These are phyloP conservation scores for Paragorgia papillata DNA, from an alignment of 92 coral and sea anemone species.

Conservation along the genomic window DNA sequence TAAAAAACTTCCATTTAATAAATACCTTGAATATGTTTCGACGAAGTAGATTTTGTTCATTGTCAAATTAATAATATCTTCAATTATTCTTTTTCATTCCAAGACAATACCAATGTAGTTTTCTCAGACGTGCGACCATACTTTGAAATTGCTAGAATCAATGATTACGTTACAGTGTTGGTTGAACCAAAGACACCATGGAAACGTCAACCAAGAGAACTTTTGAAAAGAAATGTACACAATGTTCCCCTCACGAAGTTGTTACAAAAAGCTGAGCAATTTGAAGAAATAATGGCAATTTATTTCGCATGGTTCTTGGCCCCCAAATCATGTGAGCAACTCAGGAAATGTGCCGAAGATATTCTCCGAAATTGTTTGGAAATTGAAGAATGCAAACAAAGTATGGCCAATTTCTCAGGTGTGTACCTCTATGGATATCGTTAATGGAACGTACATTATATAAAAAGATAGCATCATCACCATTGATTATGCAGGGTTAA, in stretches of 20 bases:
- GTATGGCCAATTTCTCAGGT: constrained; percentile 16
- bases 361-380: constrained; percentile 7
- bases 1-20: too few relatives aligned
- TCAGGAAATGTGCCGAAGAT: constrained; percentile 23
- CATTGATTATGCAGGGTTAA: too few relatives aligned
- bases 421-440: too few relatives aligned
- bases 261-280: constrained; percentile 22
- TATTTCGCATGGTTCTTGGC: constrained; percentile 63
- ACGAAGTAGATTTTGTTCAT: too few relatives aligned
- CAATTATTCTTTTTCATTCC: neutral
- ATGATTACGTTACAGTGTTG: constrained; percentile 46
- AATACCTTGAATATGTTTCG: too few relatives aligned
- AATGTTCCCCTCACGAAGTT: constrained; percentile 37
- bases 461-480: too few relatives aligned
- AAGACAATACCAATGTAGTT: constrained; percentile 57
- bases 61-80: too few relatives aligned
- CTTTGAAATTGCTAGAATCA: constrained; percentile 36
- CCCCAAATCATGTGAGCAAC: constrained; percentile 4
- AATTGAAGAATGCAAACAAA: neutral
- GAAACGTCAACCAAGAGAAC: constrained; percentile 43
- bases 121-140: constrained; percentile 27
- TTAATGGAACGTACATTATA: neutral
- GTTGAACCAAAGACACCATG: constrained; percentile 61
- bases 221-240: constrained; percentile 36
- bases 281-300: constrained; percentile 31